phyloP scores from a whole-genome alignment of 2,797 vertebrate genomes.

The Aphelocoma californica region DNA sequence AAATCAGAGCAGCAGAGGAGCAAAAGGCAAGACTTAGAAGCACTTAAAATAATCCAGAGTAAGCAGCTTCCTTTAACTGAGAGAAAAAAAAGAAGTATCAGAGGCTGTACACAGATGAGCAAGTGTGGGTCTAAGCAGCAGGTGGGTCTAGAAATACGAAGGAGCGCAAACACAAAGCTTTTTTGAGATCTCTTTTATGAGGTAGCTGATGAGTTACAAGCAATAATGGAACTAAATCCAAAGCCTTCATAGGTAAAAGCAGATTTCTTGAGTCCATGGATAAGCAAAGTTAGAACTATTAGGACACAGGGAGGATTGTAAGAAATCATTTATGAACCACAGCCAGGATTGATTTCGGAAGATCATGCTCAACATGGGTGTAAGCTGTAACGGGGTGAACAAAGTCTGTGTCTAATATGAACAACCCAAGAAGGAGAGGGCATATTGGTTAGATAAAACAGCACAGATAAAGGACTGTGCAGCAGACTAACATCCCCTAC shows the following conservation, averaged over 20 bases:
- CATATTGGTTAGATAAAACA: not conserved
- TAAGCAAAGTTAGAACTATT: not conserved
- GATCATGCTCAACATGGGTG: not conserved
- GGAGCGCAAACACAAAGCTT: not conserved
- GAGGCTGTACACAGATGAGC: not conserved
- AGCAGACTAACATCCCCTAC: not conserved
- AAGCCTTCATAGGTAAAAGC: not conserved
- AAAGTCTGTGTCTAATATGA: not conserved
- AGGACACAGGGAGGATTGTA: not conserved
- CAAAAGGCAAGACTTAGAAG: not conserved
- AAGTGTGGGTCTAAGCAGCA: not conserved
- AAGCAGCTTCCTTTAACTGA: not conserved
- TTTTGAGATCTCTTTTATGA: not conserved
- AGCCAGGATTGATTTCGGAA: not conserved
- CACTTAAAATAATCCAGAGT: not conserved
- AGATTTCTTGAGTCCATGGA: not conserved
- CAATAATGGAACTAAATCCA: not conserved
- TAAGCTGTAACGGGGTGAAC: not conserved
- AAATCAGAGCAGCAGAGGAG: not conserved
- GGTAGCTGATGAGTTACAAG: not conserved
- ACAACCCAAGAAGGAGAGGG: not conserved
- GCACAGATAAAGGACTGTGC: not conserved
- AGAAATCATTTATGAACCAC: not conserved
- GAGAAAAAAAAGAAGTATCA: not conserved
- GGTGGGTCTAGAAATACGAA: not conserved